Percentiles rank a stretch among this genome's conserved stretches.
phyloP scores from a whole-genome alignment of 2,113 vertebrate genomes.

The Microtus oregoni region DNA sequence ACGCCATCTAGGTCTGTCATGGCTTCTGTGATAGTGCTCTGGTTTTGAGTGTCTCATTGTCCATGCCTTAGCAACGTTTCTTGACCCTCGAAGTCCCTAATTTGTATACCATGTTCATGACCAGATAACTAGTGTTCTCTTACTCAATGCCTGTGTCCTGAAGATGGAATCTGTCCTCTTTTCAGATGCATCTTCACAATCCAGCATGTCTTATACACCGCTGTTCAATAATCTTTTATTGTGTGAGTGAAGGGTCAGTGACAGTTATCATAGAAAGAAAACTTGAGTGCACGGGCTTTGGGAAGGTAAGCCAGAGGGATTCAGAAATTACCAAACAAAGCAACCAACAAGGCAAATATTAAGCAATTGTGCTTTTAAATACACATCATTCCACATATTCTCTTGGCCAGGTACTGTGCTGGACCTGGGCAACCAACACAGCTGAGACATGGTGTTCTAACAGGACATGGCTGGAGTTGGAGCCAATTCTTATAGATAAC shows the following conservation, averaged over 20 bases:
- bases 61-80: neutral
- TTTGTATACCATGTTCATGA: neutral
- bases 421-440: neutral
- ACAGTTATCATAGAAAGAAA: slow-evolving; percentile 1
- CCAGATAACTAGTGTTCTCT: neutral
- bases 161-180: neutral
- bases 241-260: neutral
- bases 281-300: neutral
- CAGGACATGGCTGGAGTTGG: neutral
- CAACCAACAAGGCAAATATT: neutral
- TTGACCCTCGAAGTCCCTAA: neutral
- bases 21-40: neutral
- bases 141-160: neutral
- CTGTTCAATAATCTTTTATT: neutral
- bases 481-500: neutral
- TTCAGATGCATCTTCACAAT: neutral
- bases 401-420: neutral
- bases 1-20: neutral
- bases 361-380: neutral
- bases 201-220: neutral
- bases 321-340: neutral
- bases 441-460: neutral
- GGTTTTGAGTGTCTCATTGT: neutral
- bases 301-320: neutral
- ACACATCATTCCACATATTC: neutral